Evolutionary conservation across 1,140 invertebrate species (phyloP).

Genomic region (Zophobas morio): DNA sequence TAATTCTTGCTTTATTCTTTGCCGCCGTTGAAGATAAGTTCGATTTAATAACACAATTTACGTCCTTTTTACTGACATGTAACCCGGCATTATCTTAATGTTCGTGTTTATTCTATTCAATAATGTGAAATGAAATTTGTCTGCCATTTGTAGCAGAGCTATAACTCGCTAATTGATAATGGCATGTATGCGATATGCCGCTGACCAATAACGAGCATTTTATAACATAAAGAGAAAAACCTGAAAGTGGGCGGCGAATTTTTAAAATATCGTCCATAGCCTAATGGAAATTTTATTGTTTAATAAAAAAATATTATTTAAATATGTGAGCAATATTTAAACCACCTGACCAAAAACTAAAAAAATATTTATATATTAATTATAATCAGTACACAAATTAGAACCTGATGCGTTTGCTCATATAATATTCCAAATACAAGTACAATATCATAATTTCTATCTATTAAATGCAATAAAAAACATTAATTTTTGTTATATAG

Average conservation of each 20-base stretch:
- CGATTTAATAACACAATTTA: slow-evolving; percentile 38
- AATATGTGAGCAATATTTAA: no score
- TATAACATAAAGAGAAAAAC: background rate
- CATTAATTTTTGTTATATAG: no score
- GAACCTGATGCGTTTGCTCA: no score
- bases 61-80: slow-evolving; percentile 34
- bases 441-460: no score
- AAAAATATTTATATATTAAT: no score
- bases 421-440: no score
- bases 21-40: slow-evolving; percentile 23
- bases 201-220: slow-evolving; percentile 2
- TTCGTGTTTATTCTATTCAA: slow-evolving; percentile 37
- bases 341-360: no score
- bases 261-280: background rate
- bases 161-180: slow-evolving; percentile 21
- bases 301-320: no score
- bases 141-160: background rate
- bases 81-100: slow-evolving; percentile 40
- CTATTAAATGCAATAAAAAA: no score
- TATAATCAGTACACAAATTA: no score
- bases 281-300: no score
- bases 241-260: background rate
- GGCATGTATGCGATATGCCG: background rate
- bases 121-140: slow-evolving; percentile 20
- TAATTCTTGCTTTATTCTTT: slow-evolving; percentile 15